Evolutionary conservation across 1,140 invertebrate genomes (phyloP).

Genomic region (Homarus americanus): DNA sequence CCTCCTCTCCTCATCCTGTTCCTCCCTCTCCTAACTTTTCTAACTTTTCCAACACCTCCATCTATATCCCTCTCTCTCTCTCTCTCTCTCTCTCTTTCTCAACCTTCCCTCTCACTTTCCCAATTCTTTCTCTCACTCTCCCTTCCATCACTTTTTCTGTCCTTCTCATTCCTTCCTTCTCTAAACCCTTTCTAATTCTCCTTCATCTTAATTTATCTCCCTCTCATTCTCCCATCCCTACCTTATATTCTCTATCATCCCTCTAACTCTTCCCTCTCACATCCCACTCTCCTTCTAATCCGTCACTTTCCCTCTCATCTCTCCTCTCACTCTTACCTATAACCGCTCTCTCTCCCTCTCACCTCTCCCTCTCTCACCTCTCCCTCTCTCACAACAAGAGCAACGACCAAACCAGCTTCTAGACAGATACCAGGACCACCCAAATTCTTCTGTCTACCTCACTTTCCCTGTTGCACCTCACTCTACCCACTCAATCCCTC

Average conservation of each 20-base stretch:
- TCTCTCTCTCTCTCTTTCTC: slow-evolving; percentile 44
- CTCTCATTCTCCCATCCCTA: background rate
- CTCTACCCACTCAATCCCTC: background rate
- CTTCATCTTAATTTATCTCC: background rate
- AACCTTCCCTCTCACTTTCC: background rate
- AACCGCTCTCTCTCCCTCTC: background rate
- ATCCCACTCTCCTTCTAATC: background rate
- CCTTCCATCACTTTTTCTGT: background rate
- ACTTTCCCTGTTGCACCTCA: background rate
- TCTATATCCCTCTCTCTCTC: slow-evolving; percentile 51
- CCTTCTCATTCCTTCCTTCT: background rate
- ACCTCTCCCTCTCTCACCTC: background rate
- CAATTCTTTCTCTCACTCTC: background rate
- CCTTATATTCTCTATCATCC: background rate
- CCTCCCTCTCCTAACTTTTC: slow-evolving; percentile 39
- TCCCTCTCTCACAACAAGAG: background rate
- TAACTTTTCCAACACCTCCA: too few species aligned
- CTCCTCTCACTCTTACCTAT: background rate
- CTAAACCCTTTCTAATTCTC: background rate
- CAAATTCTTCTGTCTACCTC: background rate
- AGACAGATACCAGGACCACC: background rate
- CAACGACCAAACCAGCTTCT: too few species aligned
- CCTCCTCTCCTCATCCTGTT: background rate
- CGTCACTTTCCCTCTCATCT: background rate
- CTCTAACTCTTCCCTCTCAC: background rate